phyloP scores from a whole-genome alignment of 2,797 vertebrate genomes.

The Ceyx erithaca region DNA sequence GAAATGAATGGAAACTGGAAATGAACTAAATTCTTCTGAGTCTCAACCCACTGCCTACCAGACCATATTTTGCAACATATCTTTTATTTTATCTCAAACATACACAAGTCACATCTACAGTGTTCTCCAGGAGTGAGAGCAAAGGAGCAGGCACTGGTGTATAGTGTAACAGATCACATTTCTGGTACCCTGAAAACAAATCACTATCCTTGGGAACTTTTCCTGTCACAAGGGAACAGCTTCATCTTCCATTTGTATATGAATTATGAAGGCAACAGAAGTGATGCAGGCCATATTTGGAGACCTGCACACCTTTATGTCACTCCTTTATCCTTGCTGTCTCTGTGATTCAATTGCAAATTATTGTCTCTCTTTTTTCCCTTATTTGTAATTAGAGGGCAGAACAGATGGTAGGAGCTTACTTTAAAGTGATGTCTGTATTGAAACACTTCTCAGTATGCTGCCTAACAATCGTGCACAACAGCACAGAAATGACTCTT shows the following conservation, averaged over 20 bases:
- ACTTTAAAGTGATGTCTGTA: conserved; percentile 54
- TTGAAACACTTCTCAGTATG: conserved; percentile 42
- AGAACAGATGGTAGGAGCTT: conserved; percentile 54
- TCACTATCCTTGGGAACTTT: not conserved
- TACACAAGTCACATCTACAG: not conserved
- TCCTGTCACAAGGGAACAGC: not conserved
- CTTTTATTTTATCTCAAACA: not conserved
- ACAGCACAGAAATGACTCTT: conserved; percentile 5
- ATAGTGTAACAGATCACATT: conserved; percentile 10
- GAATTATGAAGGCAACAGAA: conserved; percentile 8
- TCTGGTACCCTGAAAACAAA: conserved; percentile 28
- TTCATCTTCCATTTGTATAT: conserved; percentile 30
- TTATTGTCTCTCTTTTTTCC: not conserved
- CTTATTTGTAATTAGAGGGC: conserved; percentile 52
- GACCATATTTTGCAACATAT: not conserved
- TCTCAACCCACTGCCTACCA: not conserved
- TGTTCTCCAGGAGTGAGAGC: not conserved
- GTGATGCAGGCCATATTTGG: not conserved
- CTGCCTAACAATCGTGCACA: not conserved
- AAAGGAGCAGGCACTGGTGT: not conserved
- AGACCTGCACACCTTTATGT: not conserved
- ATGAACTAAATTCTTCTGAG: not conserved
- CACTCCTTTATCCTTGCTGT: conserved; percentile 2
- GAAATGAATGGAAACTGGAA: not conserved
- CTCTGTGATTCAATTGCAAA: conserved; percentile 14